Evolutionary conservation across 2,888 invertebrate species (phyloP), one percentile per base, ranked within the genome.

Genomic region (Galeruca laticollis): DNA sequence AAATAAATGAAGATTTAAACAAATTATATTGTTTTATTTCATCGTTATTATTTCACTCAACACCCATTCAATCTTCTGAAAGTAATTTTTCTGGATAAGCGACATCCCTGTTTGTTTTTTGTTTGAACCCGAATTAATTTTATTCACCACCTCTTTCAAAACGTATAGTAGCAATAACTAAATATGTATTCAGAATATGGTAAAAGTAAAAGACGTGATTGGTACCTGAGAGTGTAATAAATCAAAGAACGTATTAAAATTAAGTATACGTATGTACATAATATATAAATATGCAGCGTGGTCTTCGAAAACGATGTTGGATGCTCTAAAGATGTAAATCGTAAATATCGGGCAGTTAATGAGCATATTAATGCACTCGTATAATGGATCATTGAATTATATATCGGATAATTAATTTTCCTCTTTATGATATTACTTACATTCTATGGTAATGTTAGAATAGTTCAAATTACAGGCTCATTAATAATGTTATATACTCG

Each of bases 311-410:
- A 20, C 20, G 20, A 5, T 18, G 18, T 51, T 20, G 43, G 54
- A n/a, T 11, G n/a, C 8, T 26, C 13, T 13, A 60, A 56, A 60
- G 15, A 64, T 64, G 31, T 51, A 54, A 72, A 70, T 70, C 62
- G 35, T 63, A 57, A 71, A 61, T 63, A 69, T 72, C 68, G 56
- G 18, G 49, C 60, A 51, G 40, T 54, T 70, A 73, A 70, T 68
- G 63, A 68, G 65, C 61, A 65, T 65, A 62, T 68, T 70, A 70
- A 72, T 63, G 69, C 26, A 18, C 60, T 40, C 26, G 26, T 60
- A 63, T 52, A 63, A 63, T 65, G 72, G 65, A 67, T 68, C 70
- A 73, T 70, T 70, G 69, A 70, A 64, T 68, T 65, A 62, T 62
- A 59, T 49, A 35, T 11, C 43, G 62, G 43, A 20, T 71, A 66